These are phyloP conservation scores for Spodoptera littoralis DNA, from an alignment of 2,888 invertebrate genomes.

Conservation along the genomic window DNA sequence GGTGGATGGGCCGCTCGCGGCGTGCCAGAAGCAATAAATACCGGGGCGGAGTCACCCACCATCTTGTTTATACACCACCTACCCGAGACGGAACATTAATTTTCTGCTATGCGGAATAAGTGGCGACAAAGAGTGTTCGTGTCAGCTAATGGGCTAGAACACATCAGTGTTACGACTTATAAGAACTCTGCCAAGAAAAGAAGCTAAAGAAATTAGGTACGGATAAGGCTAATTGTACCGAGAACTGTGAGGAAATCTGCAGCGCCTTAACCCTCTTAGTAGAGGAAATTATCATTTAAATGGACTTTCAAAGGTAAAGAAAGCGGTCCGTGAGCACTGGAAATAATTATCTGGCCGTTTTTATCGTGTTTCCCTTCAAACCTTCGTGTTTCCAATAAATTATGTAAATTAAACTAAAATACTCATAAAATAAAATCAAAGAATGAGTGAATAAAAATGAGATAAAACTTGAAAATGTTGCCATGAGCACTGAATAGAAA, in stretches of 20 bases:
- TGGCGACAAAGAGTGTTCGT: constrained; percentile 78
- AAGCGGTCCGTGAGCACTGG: constrained; percentile 48
- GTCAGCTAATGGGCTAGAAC: constrained; percentile 76
- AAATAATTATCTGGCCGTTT: constrained; percentile 54
- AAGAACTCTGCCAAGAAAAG: constrained; percentile 66
- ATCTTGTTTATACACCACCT: constrained; percentile 80
- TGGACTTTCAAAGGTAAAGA: constrained; percentile 53
- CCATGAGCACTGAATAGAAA: too few relatives aligned
- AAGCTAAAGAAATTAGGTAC: constrained; percentile 42
- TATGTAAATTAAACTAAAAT: constrained; percentile 48
- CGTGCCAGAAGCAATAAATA: constrained; percentile 82
- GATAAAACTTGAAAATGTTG: too few relatives aligned
- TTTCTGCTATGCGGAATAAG: constrained; percentile 78
- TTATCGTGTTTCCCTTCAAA: constrained; percentile 41
- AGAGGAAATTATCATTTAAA: constrained; percentile 69
- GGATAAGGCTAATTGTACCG: constrained; percentile 56
- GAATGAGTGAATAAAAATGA: too few relatives aligned
- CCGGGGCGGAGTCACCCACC: constrained; percentile 74
- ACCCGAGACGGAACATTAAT: constrained; percentile 78
- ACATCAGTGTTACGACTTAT: constrained; percentile 69
- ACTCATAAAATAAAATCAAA: constrained; percentile 34
- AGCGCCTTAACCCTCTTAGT: constrained; percentile 53
- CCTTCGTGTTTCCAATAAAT: constrained; percentile 47
- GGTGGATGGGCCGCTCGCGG: constrained; percentile 69
- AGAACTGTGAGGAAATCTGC: constrained; percentile 48